Conservation (phyloP, 2,797 vertebrate species). For the Pyrrhura leucotis region DNA sequence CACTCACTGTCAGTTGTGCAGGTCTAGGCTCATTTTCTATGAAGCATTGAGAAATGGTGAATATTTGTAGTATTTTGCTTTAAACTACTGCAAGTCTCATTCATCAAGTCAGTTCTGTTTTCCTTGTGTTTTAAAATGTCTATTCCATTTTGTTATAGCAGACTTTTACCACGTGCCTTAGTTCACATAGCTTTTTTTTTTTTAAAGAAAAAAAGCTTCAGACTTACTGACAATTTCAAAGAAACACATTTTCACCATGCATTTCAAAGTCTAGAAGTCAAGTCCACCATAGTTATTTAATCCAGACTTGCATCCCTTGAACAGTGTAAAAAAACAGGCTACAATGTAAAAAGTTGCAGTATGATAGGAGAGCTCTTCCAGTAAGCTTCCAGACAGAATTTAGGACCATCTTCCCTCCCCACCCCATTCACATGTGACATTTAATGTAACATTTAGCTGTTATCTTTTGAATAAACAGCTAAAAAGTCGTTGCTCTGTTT, state of each 20-base stretch:
- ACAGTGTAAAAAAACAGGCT: conserved; percentile 7
- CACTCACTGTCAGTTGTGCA: neutral
- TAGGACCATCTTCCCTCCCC: neutral
- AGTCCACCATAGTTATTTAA: neutral
- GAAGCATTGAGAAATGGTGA: neutral
- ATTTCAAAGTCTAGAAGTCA: conserved; percentile 34
- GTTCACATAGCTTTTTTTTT: neutral
- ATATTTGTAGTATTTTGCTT: neutral
- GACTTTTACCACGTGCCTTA: neutral
- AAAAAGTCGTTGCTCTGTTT: conserved; percentile 31
- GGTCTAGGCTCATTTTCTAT: neutral
- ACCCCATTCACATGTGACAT: conserved; percentile 9
- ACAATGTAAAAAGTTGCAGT: conserved; percentile 10
- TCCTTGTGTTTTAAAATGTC: neutral
- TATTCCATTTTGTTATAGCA: neutral
- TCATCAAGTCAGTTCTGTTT: neutral
- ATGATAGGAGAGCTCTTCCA: conserved; percentile 41
- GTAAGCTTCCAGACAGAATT: neutral
- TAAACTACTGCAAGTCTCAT: neutral
- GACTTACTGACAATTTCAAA: neutral
- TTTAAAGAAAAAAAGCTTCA: neutral
- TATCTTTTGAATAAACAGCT: conserved; percentile 32
- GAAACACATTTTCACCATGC: neutral
- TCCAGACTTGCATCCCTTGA: conserved; percentile 20
- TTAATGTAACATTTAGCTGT: too few relatives aligned